Evolutionary conservation across 2,113 vertebrate species (phyloP), one percentile per base, ranked within the genome.

Genomic region (Accipiter virgatus): DNA sequence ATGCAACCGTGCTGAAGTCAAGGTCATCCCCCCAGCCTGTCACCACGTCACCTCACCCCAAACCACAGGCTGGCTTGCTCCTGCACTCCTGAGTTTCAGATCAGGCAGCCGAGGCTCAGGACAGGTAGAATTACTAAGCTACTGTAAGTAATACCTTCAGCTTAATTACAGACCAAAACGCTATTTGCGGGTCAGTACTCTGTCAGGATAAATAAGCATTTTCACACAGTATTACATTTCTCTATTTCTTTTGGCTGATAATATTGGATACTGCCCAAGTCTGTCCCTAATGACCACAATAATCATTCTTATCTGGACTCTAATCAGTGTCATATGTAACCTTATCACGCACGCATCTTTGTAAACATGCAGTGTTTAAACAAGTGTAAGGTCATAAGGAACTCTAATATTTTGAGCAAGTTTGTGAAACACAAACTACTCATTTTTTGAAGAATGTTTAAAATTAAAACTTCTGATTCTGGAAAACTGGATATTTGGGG

Each of bases 261-360:
- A 90, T 85, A 80, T 59, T 98, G 97, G 96, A 97, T 68, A 86
- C 68, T 74, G 90, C 81, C 75, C 93, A 95, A 94, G 62, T 77
- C 21, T 67, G 29, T 82, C 95, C 86, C 92, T 75, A 81, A 92
- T 91, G 93, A 93, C 81, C 93, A 93, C 59, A 89, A 90, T 94
- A 88, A 97, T 96, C 70, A 78, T 70, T 97, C 85, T 97, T 97
- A 97, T 96, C 93, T 93, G 78, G 86, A 80, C 81, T 94, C 90
- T 86, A 95, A 97, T 93, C 81, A 86, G 63, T 65, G 82, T 95
- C 95, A 86, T 88, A 91, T 92, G 78, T 82, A 94, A 88, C 90
- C 97, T 96, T 96, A 97, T 96, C 97, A 95, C 67, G 83, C 78
- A 93, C 62, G 53, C 43, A 94, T 97, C 95, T 97, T 85, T 93